Conservation (phyloP, 2,113 vertebrate species). For the Oncorhynchus keta region DNA sequence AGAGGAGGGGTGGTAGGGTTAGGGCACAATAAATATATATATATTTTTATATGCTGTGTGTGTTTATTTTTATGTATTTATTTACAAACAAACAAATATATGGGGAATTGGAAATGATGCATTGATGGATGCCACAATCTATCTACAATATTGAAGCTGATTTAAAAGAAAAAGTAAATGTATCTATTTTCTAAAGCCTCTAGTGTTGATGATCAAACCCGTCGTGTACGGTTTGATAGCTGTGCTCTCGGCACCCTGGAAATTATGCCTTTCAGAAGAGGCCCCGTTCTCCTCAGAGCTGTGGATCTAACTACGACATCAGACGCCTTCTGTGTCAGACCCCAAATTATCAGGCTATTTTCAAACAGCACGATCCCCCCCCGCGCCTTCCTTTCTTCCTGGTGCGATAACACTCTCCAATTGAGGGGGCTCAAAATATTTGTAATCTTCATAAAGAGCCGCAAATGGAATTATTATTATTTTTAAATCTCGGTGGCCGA, state of each 20-base stretch:
- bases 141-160: too few relatives aligned
- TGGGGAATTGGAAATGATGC: too few relatives aligned
- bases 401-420: conserved; percentile 8
- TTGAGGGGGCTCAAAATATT: conserved; percentile 8
- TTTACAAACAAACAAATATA: too few relatives aligned
- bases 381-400: not conserved
- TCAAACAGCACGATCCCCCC: conserved; percentile 1
- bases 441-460: conserved; percentile 25
- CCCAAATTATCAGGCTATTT: conserved; percentile 19
- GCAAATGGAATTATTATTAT: conserved; percentile 11
- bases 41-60: too few relatives aligned
- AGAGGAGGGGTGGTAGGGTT: too few relatives aligned
- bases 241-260: not conserved
- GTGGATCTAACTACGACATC: conserved; percentile 5
- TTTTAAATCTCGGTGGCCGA: not conserved
- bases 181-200: not conserved
- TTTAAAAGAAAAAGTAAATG: too few relatives aligned
- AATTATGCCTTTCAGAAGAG: conserved; percentile 1
- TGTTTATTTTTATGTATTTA: too few relatives aligned
- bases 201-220: not conserved
- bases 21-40: too few relatives aligned
- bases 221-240: not conserved
- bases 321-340: not conserved
- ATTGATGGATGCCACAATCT: too few relatives aligned
- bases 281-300: not conserved